A percentile compares a stretch with the other conserved stretches of the same genome.
Conservation (phyloP, 1,140 invertebrate genomes). For the Drosophila jambulina region DNA sequence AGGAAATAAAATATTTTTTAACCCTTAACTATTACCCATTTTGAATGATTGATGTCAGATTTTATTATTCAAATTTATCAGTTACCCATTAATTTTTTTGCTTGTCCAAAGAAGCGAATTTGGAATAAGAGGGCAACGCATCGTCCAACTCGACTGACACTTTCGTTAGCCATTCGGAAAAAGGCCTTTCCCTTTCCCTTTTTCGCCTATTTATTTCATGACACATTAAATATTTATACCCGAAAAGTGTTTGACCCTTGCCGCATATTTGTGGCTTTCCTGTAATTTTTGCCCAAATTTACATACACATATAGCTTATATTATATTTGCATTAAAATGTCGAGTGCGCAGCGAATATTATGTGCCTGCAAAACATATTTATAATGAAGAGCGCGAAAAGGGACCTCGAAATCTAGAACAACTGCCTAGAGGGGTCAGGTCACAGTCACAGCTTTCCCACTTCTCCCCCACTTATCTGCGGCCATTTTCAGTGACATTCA, state of each 20-base stretch:
- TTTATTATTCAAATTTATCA: neutral
- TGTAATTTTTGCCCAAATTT: constrained; percentile 19
- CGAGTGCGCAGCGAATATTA: constrained; percentile 44
- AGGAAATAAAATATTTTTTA: neutral
- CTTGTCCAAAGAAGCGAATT: neutral
- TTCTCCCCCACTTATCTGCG: constrained; percentile 3
- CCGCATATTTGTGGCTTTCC: constrained; percentile 48
- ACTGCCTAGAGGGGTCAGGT: constrained; percentile 12
- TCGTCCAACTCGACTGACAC: constrained; percentile 30
- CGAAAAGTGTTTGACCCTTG: constrained; percentile 49
- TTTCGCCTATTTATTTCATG: constrained; percentile 46
- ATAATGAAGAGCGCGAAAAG: constrained; percentile 56
- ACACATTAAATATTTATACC: constrained; percentile 63
- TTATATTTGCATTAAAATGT: constrained; percentile 62
- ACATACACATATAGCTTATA: constrained; percentile 7
- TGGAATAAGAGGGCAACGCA: neutral
- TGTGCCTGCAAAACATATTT: constrained; percentile 55
- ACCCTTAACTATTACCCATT: neutral
- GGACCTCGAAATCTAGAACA: constrained; percentile 63
- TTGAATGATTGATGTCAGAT: neutral
- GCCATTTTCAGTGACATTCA: constrained; percentile 68
- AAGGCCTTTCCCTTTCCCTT: constrained; percentile 24
- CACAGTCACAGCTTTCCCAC: constrained; percentile 8
- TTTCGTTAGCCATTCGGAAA: constrained; percentile 41
- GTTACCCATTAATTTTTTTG: neutral